Base-by-base conservation (phyloP, 2,113 vertebrate species). In the Lamprotornis superbus region DNA sequence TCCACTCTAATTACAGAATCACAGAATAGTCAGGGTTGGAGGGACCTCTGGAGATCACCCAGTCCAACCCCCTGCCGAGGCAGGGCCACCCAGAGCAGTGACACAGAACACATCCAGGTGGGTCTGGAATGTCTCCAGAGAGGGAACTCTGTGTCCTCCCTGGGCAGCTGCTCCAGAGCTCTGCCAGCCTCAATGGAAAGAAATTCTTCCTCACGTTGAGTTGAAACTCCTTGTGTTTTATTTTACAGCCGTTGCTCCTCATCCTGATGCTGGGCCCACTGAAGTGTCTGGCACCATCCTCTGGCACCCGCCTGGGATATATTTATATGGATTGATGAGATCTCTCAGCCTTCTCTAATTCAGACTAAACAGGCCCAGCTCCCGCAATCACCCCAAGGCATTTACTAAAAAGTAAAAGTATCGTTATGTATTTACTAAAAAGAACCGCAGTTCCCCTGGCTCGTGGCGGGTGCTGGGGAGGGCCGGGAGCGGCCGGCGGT, bases 281-380 rank as follows among this genome's bases (percentile, higher is more conserved):
- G 27, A 39, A 52, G 22, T 14, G 28, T 3, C 39, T 12, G 39
- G 53, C 61, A 47, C 28, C 46, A 30, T 25, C 28, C 46, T 40
- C 69, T 14, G 28, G 21, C 28, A 46, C 11, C 49, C 13, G 1
- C 68, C 27, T 19, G 19, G 18, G 22, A 20, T 15, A 11, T 14
- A 5, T 3, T 59, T 16, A 3, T 2, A 20, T 1, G 5, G 10
- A 7, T 0, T 8, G 15, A 28, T 30, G 19, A 20, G 19, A 28
- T 42, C 44, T n/a, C 50, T 23, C 42, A 57, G 42, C 31, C 21
- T 12, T 64, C 25, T 71, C 15, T 15, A 40, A 42, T 20, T 13
- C 25, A 35, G 30, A 16, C 25, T 10, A 11, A 33, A 50, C 31
- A 28, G 6, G 25, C 59, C 10, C 31, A 44, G 28, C 12, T 21